Evolutionary conservation across 1,140 invertebrate species (phyloP).

Genomic region (Trinorchestia longiramus): DNA sequence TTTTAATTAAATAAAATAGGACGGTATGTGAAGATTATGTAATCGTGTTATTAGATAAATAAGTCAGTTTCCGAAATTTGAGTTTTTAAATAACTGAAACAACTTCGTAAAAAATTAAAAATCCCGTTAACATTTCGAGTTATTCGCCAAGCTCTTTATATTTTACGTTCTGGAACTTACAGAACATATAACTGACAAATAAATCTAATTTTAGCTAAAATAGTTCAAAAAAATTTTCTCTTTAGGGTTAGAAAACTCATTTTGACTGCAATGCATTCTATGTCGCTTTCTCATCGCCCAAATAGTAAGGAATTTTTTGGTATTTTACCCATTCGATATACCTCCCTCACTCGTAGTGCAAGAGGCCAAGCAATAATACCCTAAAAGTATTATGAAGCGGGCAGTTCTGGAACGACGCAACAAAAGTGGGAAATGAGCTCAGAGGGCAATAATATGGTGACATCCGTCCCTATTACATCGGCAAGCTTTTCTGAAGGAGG

Average conservation of each 20-base stretch:
- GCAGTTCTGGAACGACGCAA: background rate
- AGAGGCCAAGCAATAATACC: background rate
- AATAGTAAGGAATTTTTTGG: background rate
- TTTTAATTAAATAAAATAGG: no score
- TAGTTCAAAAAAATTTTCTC: background rate
- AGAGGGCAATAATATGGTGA: background rate
- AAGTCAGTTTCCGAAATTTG: no score
- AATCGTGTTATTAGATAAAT: no score
- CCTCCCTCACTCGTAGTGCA: background rate
- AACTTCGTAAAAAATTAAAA: no score
- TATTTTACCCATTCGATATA: background rate
- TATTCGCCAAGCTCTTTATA: no score
- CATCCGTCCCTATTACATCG: background rate
- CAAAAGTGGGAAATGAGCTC: background rate
- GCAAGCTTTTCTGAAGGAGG: background rate
- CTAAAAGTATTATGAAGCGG: background rate
- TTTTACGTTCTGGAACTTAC: no score
- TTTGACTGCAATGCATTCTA: background rate
- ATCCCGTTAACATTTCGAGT: no score
- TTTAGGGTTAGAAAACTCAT: background rate
- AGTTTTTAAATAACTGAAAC: no score
- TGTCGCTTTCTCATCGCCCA: background rate
- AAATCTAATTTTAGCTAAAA: background rate
- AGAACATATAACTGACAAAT: no score
- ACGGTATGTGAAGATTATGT: no score